phyloP scores from a whole-genome alignment of 2,113 vertebrate species.

The Tragelaphus scriptus region DNA sequence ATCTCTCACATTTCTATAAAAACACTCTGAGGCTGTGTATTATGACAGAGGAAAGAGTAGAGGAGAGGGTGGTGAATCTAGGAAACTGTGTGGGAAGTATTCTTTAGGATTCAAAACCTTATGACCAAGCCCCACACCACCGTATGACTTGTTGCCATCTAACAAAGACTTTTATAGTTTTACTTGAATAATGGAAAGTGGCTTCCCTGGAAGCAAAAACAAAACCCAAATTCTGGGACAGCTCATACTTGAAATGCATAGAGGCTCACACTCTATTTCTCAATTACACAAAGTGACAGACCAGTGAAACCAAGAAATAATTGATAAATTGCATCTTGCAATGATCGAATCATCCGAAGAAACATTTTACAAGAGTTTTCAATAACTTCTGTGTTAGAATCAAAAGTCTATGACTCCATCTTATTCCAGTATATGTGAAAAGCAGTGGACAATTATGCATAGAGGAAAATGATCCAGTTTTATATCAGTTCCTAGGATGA shows the following conservation, averaged over 20 bases:
- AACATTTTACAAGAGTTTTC: neutral
- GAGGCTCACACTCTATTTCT: neutral
- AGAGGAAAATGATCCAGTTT: neutral
- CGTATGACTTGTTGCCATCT: neutral
- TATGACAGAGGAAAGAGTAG: neutral
- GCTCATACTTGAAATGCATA: neutral
- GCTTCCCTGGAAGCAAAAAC: neutral
- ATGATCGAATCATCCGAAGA: neutral
- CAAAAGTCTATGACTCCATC: neutral
- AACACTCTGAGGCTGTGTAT: neutral
- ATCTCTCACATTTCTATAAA: neutral
- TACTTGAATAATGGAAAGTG: neutral
- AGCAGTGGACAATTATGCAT: neutral
- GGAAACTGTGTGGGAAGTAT: neutral
- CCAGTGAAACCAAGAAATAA: neutral
- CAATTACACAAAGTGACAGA: neutral
- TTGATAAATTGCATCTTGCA: neutral
- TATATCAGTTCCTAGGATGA: neutral
- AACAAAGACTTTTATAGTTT: neutral
- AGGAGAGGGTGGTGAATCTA: neutral
- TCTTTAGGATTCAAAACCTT: neutral
- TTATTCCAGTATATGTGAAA: neutral
- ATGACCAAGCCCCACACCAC: neutral
- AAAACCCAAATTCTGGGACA: neutral
- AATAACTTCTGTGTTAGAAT: neutral